Conservation (phyloP, 2,113 vertebrate species). For the Equus quagga region DNA sequence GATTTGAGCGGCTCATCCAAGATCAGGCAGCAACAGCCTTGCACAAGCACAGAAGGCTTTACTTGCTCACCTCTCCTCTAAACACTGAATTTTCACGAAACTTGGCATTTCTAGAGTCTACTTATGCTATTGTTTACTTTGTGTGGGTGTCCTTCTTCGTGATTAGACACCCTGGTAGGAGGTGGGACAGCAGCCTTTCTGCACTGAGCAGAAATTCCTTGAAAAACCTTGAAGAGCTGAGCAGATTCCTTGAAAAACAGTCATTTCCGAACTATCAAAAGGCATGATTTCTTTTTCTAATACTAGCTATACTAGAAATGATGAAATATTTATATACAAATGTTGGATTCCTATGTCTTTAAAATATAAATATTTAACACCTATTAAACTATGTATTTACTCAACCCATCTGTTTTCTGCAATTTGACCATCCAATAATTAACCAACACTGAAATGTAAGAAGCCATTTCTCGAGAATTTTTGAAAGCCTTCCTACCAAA, state of each 20-base stretch:
- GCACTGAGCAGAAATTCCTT: not conserved
- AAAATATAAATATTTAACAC: not conserved
- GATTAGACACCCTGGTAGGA: rapidly evolving
- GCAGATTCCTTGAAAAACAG: too few relatives aligned
- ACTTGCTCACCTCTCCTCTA: not conserved
- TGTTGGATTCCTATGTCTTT: not conserved
- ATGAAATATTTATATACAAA: too few relatives aligned
- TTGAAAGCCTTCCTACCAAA: not conserved
- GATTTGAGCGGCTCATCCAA: rapidly evolving
- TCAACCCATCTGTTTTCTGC: not conserved
- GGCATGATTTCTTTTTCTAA: not conserved
- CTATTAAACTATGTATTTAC: not conserved
- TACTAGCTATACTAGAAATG: not conserved
- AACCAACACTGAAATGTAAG: not conserved
- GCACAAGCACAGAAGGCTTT: too few relatives aligned
- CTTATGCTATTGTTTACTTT: rapidly evolving
- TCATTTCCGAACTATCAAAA: not conserved
- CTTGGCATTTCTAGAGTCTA: not conserved
- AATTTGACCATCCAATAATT: not conserved
- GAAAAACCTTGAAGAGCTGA: not conserved
- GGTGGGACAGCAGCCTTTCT: rapidly evolving
- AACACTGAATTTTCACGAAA: not conserved
- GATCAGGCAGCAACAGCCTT: too few relatives aligned
- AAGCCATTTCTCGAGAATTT: not conserved
- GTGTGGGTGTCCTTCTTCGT: not conserved